Evolutionary conservation across 2,888 invertebrate species (phyloP).

Genomic region (Myathropa florea): DNA sequence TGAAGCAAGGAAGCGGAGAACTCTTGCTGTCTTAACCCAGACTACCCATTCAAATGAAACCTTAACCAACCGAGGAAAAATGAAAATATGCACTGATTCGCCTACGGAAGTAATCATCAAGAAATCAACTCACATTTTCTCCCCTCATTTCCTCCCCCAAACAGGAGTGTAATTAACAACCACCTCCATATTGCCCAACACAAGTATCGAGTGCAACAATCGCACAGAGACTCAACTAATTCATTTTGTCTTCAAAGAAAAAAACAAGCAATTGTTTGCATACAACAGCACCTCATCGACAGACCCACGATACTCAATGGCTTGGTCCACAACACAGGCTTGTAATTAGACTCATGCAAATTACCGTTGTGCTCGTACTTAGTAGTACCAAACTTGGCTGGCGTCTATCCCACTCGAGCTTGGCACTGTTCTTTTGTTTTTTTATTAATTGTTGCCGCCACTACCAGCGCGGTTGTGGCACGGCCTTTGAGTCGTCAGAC

Average conservation of each 20-base stretch:
- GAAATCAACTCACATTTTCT: background rate
- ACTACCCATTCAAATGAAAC: background rate
- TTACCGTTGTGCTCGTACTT: conserved; percentile 18
- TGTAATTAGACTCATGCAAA: conserved; percentile 56
- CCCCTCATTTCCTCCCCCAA: background rate
- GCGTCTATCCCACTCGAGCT: conserved; percentile 7
- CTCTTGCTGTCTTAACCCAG: too few species aligned
- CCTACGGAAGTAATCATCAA: background rate
- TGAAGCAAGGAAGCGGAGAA: too few species aligned
- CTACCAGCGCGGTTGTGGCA: background rate
- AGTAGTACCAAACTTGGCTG: conserved; percentile 25
- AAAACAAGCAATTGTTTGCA: background rate
- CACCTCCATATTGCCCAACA: conserved; percentile 26
- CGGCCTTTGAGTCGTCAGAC: background rate
- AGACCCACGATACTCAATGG: conserved; percentile 3
- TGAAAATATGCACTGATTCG: background rate
- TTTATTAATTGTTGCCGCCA: conserved; percentile 9
- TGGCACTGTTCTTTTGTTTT: conserved; percentile 16
- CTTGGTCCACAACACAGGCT: conserved; percentile 35
- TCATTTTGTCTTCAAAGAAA: background rate
- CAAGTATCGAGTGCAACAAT: conserved; percentile 25
- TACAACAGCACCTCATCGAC: background rate
- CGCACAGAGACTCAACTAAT: conserved; percentile 20
- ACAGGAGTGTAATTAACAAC: conserved; percentile 7
- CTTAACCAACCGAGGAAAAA: background rate